Percentiles rank a stretch among this genome's conserved stretches.
Conservation (phyloP, 2,797 vertebrate genomes). For the Rhinatrema bivittatum region DNA sequence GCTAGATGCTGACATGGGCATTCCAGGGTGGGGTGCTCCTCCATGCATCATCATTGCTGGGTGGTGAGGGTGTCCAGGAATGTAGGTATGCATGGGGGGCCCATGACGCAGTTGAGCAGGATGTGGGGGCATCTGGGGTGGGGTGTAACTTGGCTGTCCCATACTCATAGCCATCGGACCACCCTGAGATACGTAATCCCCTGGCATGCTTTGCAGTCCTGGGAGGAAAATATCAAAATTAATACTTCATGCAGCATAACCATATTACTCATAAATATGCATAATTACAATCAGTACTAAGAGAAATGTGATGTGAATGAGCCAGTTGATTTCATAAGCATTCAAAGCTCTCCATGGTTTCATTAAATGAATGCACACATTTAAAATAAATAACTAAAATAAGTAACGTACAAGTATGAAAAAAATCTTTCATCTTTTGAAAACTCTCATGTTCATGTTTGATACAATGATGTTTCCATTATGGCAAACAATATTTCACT, state of each 20-base stretch:
- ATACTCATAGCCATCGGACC: conserved; percentile 77
- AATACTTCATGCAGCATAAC: background rate
- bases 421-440: background rate
- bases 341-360: background rate
- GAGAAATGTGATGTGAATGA: rapidly evolving
- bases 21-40: conserved; percentile 79
- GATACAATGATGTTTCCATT: too few species aligned
- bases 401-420: rapidly evolving
- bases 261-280: too few species aligned
- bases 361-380: background rate
- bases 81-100: conserved; percentile 79
- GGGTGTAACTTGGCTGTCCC: conserved; percentile 74
- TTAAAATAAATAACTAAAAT: background rate
- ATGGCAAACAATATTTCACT: too few species aligned
- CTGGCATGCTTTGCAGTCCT: conserved; percentile 87
- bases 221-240: conserved; percentile 45
- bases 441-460: rapidly evolving
- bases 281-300: too few species aligned
- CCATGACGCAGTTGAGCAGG: conserved; percentile 73
- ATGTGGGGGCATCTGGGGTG: conserved; percentile 75
- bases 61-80: conserved; percentile 80
- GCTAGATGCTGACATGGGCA: conserved; percentile 79
- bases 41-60: conserved; percentile 81
- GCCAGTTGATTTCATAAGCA: background rate
- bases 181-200: conserved; percentile 83